Evolutionary conservation across 2,113 vertebrate species (phyloP).

Genomic region (Crotophaga sulcirostris): DNA sequence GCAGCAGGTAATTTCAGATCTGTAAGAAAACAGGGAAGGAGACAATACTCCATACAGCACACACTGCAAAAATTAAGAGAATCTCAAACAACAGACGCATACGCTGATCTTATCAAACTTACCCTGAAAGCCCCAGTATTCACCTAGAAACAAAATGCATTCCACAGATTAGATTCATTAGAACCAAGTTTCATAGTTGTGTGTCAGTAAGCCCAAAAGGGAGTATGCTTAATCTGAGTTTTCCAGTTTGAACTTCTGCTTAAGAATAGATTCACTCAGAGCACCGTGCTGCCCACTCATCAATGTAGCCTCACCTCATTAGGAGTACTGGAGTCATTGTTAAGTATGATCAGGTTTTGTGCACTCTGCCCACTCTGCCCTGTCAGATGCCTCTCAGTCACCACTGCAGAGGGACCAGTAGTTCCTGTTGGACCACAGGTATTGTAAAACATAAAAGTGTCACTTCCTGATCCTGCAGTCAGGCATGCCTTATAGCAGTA

Average conservation of each 20-base stretch:
- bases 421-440: constrained; percentile 88
- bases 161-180: not conserved
- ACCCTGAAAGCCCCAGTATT: constrained; percentile 12
- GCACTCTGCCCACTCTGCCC: constrained; percentile 90
- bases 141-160: constrained; percentile 25
- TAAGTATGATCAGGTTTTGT: constrained; percentile 87
- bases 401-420: constrained; percentile 80
- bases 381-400: constrained; percentile 90
- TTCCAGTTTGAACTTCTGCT: not conserved
- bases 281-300: not conserved
- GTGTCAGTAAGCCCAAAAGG: not conserved
- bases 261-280: not conserved
- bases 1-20: not conserved
- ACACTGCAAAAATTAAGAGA: not conserved
- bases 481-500: constrained; percentile 98
- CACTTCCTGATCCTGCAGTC: constrained; percentile 93
- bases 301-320: constrained; percentile 77
- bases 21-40: not conserved
- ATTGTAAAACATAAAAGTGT: constrained; percentile 99
- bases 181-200: not conserved
- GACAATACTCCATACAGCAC: not conserved
- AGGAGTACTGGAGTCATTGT: constrained; percentile 89
- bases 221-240: not conserved
- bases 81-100: accelerated
- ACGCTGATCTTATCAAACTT: not conserved